Conservation (phyloP, 2,797 vertebrate genomes). For the Lagocephalus sceleratus region DNA sequence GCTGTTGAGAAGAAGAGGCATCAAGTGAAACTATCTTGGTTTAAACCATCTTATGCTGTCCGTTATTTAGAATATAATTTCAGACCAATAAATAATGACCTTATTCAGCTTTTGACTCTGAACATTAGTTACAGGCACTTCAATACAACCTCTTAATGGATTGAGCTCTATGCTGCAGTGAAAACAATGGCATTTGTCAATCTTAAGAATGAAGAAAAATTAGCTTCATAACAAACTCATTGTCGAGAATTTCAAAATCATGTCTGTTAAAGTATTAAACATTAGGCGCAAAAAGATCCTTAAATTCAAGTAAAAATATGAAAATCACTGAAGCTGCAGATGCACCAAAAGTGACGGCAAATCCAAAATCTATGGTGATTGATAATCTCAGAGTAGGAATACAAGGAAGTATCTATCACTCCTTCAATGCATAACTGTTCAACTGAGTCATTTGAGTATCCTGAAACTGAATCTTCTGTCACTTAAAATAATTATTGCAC, state of each 20-base stretch:
- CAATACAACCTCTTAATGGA: conserved; percentile 62
- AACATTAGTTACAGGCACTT: conserved; percentile 75
- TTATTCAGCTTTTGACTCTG: conserved; percentile 32
- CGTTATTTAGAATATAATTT: conserved; percentile 29
- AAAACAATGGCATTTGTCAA: conserved; percentile 31
- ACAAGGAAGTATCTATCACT: conserved; percentile 15
- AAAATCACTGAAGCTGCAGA: conserved; percentile 38
- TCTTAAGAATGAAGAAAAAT: conserved; percentile 34
- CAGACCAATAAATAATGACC: conserved; percentile 19
- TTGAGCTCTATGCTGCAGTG: conserved; percentile 31
- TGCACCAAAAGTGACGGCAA: conserved; percentile 24
- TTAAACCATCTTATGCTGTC: conserved; percentile 30
- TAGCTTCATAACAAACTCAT: conserved; percentile 33
- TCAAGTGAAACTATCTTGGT: conserved; percentile 51
- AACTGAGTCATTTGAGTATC: conserved; percentile 28
- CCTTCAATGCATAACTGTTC: conserved; percentile 27
- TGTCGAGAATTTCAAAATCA: conserved; percentile 35
- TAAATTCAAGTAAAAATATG: conserved; percentile 57
- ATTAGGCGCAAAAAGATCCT: conserved; percentile 45
- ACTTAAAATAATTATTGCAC: conserved; percentile 87
- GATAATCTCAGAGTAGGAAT: conserved; percentile 32
- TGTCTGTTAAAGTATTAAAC: conserved; percentile 26
- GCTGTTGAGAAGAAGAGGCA: conserved; percentile 51
- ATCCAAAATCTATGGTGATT: conserved; percentile 25
- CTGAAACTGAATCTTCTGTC: conserved; percentile 51